Percentiles rank a stretch among this genome's conserved stretches.
These are phyloP conservation scores for Dioctria linearis DNA, from an alignment of 2,888 invertebrate species.

Conservation along the genomic window DNA sequence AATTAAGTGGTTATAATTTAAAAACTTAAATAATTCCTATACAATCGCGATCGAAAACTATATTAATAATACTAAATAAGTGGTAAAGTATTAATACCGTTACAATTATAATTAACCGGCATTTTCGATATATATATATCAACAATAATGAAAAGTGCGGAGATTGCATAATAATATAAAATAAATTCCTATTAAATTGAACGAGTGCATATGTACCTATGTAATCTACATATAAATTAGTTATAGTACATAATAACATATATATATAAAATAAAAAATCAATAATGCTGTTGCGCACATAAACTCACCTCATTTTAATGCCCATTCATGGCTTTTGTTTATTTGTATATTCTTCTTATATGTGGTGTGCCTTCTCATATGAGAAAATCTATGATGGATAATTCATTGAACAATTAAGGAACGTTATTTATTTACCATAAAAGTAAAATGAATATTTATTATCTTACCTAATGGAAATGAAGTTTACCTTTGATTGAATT, in stretches of 20 bases:
- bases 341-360: neutral
- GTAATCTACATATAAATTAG: no score
- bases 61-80: no score
- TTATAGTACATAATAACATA: no score
- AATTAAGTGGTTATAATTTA: no score
- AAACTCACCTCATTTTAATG: slow-evolving; percentile 6
- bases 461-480: neutral
- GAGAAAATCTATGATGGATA: neutral
- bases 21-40: no score
- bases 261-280: slow-evolving; percentile 12
- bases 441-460: neutral
- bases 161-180: no score
- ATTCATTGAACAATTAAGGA: slow-evolving; percentile 21
- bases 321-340: slow-evolving; percentile 28
- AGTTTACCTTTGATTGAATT: slow-evolving; percentile 19
- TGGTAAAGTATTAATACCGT: no score
- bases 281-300: slow-evolving; percentile 44
- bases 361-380: neutral
- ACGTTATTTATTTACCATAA: neutral
- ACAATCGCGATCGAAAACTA: no score
- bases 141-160: no score
- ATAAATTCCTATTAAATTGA: no score
- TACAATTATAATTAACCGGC: no score
- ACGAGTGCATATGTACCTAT: neutral
- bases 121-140: no score